A percentile compares a stretch with the other conserved stretches of the same genome.
phyloP scores from a whole-genome alignment of 2,888 invertebrate genomes.

The Eristalis intricaria region DNA sequence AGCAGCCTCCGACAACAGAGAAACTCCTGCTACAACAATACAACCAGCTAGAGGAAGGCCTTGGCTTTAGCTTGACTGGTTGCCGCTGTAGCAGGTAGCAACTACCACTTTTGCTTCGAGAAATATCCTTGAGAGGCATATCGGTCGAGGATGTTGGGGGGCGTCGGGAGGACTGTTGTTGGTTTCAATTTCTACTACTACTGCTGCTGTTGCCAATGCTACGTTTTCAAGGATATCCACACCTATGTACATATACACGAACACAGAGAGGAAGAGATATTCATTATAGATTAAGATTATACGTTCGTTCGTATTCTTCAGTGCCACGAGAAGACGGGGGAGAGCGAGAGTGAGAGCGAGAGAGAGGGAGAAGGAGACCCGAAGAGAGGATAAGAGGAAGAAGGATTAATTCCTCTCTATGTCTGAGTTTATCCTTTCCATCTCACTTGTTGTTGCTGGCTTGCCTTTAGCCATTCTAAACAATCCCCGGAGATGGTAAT shows the following conservation, averaged over 20 bases:
- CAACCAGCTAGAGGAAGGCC: slow-evolving; percentile 35
- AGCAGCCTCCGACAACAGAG: background rate
- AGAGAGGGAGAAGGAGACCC: too few relatives aligned
- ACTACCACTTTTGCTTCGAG: slow-evolving; percentile 47
- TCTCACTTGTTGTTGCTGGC: background rate
- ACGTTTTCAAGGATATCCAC: slow-evolving; percentile 51
- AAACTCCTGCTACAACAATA: background rate
- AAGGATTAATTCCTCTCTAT: slow-evolving; percentile 49
- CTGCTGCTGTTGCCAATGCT: background rate
- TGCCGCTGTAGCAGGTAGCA: slow-evolving; percentile 36
- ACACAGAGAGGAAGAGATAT: slow-evolving; percentile 38
- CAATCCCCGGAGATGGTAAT: slow-evolving; percentile 14
- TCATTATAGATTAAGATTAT: slow-evolving; percentile 65
- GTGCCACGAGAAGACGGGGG: background rate
- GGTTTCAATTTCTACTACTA: background rate
- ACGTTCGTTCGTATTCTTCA: slow-evolving; percentile 17
- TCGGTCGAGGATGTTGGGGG: slow-evolving; percentile 37
- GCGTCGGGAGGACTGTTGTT: background rate
- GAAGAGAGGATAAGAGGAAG: background rate
- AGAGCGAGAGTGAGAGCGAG: background rate
- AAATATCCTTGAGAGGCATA: slow-evolving; percentile 62
- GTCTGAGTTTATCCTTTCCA: slow-evolving; percentile 36
- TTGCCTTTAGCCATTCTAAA: background rate
- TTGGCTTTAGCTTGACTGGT: slow-evolving; percentile 38
- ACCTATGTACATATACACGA: background rate